A percentile compares a stretch with the other conserved stretches of the same genome.
Conservation (phyloP, 2,113 vertebrate genomes). For the Cololabis saira region DNA sequence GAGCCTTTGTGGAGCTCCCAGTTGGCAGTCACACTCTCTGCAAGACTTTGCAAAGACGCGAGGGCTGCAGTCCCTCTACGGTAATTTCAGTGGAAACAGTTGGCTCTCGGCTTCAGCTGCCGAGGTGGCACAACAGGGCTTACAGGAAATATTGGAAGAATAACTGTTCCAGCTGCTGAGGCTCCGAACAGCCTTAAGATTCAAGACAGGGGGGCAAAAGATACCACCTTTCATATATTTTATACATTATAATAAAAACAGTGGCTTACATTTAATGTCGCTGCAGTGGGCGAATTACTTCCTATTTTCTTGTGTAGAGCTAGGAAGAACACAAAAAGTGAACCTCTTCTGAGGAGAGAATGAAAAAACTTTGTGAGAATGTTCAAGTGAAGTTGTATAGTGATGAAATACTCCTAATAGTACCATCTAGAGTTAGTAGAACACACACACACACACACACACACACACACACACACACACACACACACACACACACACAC, state of each 20-base stretch:
- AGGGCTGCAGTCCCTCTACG: conserved; percentile 33
- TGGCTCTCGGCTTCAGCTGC: conserved; percentile 8
- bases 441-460: too few relatives aligned
- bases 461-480: too few relatives aligned
- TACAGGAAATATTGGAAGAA: conserved; percentile 43
- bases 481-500: too few relatives aligned
- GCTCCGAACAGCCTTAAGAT: conserved; percentile 11
- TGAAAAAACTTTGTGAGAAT: too few relatives aligned
- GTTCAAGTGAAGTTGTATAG: too few relatives aligned
- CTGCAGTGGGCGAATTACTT: conserved; percentile 7
- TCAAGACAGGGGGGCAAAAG: conserved; percentile 23
- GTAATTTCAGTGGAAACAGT: conserved; percentile 39
- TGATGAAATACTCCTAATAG: too few relatives aligned
- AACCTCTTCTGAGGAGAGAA: too few relatives aligned
- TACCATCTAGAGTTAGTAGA: too few relatives aligned
- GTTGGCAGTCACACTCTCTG: conserved; percentile 16
- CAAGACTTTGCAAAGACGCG: conserved; percentile 7
- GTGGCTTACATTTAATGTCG: conserved; percentile 9
- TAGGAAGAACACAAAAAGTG: not conserved
- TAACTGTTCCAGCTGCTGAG: conserved; percentile 26
- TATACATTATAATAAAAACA: conserved; percentile 22
- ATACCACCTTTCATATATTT: conserved; percentile 11
- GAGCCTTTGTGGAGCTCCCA: conserved; percentile 4
- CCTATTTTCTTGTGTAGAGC: not conserved
- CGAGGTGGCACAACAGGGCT: conserved; percentile 11